Percentiles rank a stretch among this genome's conserved stretches.
phyloP scores from a whole-genome alignment of 2,888 invertebrate genomes.

The Arctia plantaginis region DNA sequence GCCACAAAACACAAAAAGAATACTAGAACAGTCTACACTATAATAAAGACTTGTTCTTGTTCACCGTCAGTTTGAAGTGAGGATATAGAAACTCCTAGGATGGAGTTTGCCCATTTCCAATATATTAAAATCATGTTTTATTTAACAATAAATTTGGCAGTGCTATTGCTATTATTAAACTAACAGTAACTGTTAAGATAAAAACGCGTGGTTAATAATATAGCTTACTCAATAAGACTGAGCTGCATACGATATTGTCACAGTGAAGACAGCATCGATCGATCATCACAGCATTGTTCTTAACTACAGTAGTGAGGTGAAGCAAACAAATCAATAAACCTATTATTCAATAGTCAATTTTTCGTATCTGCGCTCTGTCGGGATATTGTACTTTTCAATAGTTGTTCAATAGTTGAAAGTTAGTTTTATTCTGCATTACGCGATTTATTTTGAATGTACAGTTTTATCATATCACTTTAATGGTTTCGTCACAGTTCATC shows the following conservation, averaged over 20 bases:
- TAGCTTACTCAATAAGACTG: neutral
- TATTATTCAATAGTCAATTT: neutral
- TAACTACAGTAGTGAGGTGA: neutral
- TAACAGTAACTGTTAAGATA: neutral
- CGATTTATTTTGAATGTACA: no score
- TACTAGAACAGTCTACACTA: neutral
- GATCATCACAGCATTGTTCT: neutral
- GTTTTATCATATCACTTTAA: no score
- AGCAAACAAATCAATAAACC: neutral
- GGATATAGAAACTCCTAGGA: neutral
- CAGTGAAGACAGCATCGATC: neutral
- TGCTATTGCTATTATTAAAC: neutral
- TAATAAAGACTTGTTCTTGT: neutral
- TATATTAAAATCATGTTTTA: neutral
- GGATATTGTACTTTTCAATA: neutral
- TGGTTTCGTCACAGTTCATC: no score
- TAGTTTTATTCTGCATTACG: no score
- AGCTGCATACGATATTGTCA: neutral
- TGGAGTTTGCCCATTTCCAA: neutral
- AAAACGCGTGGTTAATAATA: neutral
- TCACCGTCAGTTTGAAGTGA: no score
- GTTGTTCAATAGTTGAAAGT: no score
- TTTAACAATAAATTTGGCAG: neutral
- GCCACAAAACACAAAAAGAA: neutral
- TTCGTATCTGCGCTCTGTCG: neutral